Evolutionary conservation across 2,888 invertebrate species (phyloP).

Genomic region (Acleris cristana): DNA sequence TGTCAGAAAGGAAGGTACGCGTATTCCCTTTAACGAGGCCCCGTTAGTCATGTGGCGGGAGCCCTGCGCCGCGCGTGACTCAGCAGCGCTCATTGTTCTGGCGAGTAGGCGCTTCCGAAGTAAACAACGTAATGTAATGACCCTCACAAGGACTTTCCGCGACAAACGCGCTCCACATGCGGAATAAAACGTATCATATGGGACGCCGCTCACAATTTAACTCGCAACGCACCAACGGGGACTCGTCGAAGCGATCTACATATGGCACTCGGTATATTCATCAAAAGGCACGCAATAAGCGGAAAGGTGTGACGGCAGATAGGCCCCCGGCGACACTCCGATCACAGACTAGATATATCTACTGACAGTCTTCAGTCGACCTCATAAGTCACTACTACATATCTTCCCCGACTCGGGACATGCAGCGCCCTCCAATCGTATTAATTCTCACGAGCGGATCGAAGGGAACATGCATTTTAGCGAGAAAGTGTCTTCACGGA

Average conservation of each 20-base stretch:
- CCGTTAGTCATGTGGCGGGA: constrained; percentile 57
- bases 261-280: constrained; percentile 73
- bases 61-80: constrained; percentile 43
- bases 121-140: constrained; percentile 33
- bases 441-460: not conserved
- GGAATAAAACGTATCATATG: constrained; percentile 4
- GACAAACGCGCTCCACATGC: constrained; percentile 8
- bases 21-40: constrained; percentile 64
- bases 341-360: constrained; percentile 83
- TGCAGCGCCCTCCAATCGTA: constrained; percentile 47
- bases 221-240: constrained; percentile 43
- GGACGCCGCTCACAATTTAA: not conserved
- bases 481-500: not conserved
- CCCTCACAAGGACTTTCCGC: constrained; percentile 13
- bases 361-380: constrained; percentile 78
- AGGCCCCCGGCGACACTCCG: constrained; percentile 82
- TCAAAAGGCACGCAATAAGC: constrained; percentile 83
- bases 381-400: constrained; percentile 68
- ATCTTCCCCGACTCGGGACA: constrained; percentile 56
- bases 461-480: constrained; percentile 3
- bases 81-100: constrained; percentile 34
- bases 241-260: constrained; percentile 59
- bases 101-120: constrained; percentile 27
- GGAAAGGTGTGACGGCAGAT: constrained; percentile 78
- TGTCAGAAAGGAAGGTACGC: constrained; percentile 80